Conservation (phyloP, 2,113 vertebrate genomes). For the Odocoileus hemionus region DNA sequence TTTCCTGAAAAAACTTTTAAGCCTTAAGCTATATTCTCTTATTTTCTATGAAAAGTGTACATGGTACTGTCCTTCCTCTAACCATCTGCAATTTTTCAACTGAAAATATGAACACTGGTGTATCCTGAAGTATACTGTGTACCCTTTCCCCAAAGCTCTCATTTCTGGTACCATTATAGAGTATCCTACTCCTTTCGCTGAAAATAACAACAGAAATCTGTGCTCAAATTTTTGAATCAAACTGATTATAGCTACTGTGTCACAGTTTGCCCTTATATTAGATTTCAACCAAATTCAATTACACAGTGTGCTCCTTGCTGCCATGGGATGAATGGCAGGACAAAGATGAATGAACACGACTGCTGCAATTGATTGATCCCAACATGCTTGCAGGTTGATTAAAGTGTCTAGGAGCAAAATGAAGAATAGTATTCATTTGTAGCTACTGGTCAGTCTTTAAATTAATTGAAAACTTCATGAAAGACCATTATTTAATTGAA, state of each 20-base stretch:
- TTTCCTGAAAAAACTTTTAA: neutral
- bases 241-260: slow-evolving; percentile 66
- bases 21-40: neutral
- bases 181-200: neutral
- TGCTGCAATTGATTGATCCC: slow-evolving; percentile 78
- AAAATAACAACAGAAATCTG: slow-evolving; percentile 45
- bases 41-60: neutral
- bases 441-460: slow-evolving; percentile 69
- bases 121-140: neutral
- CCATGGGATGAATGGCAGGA: slow-evolving; percentile 76
- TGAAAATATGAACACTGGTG: neutral
- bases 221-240: slow-evolving; percentile 60
- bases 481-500: slow-evolving; percentile 60
- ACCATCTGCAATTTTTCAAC: neutral
- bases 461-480: slow-evolving; percentile 74
- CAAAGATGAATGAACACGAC: slow-evolving; percentile 78
- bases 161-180: neutral
- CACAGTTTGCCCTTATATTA: slow-evolving; percentile 73
- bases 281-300: slow-evolving; percentile 82
- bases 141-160: neutral
- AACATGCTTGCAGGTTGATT: slow-evolving; percentile 77
- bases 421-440: slow-evolving; percentile 75
- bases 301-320: slow-evolving; percentile 72
- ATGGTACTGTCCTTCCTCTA: neutral
- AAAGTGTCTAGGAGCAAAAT: slow-evolving; percentile 80